Conservation (phyloP, 2,797 vertebrate species). For the Garrulus glandarius region DNA sequence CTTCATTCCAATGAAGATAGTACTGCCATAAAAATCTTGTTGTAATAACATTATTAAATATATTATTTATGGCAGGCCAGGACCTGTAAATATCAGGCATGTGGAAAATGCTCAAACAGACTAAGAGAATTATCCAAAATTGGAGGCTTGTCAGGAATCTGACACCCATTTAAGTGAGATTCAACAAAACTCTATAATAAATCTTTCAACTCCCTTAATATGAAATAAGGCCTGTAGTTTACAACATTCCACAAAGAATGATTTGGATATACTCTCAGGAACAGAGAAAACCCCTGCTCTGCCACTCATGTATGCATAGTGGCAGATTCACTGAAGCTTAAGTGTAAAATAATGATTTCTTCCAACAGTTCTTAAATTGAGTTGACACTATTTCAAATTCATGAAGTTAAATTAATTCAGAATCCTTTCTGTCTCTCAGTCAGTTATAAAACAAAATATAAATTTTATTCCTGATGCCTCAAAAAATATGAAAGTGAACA, state of each 20-base stretch:
- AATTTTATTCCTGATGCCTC: conserved; percentile 14
- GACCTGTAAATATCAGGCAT: neutral
- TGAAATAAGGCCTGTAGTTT: neutral
- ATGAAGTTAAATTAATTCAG: conserved; percentile 50
- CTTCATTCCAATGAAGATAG: neutral
- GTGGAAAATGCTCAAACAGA: neutral
- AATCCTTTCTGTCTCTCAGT: conserved; percentile 24
- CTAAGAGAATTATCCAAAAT: neutral
- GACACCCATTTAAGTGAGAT: neutral
- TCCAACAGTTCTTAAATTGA: conserved; percentile 20
- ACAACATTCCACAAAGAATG: neutral
- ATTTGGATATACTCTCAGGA: neutral
- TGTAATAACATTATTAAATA: neutral
- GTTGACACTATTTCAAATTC: conserved; percentile 31
- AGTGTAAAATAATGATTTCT: neutral
- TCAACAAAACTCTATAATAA: neutral
- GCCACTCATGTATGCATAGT: neutral
- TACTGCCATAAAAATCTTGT: neutral
- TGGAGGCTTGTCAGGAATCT: neutral
- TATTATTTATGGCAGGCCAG: neutral
- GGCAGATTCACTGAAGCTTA: neutral
- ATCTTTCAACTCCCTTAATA: neutral
- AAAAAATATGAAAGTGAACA: conserved; percentile 15
- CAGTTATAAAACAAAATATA: conserved; percentile 29
- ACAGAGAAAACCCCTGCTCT: neutral